Conservation (phyloP, 2,888 invertebrate species). For the Caenorhabditis virilis region DNA sequence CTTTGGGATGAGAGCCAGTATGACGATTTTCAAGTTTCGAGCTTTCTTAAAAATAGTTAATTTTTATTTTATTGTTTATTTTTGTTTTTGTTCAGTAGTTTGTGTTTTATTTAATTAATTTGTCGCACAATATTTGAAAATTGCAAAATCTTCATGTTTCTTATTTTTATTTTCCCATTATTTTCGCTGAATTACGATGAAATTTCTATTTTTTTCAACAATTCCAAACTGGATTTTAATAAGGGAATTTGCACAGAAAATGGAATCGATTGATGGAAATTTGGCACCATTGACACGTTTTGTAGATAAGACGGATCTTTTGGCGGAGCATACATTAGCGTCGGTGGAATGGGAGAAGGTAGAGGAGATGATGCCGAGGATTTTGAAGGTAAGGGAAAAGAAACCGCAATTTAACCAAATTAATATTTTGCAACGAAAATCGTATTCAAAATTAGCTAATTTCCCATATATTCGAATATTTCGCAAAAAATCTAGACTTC, state of each 20-base stretch:
- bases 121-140: background rate
- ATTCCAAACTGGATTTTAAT: background rate
- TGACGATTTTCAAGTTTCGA: conserved; percentile 52
- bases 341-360: conserved; percentile 25
- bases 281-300: conserved; percentile 12
- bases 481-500: background rate
- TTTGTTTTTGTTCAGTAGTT: background rate
- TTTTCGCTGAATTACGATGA: no score
- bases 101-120: conserved; percentile 1
- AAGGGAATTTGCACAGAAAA: background rate
- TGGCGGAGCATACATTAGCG: conserved; percentile 26
- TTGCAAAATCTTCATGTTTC: conserved; percentile 3
- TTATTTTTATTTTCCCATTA: background rate
- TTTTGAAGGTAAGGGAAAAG: conserved; percentile 21
- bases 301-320: conserved; percentile 22
- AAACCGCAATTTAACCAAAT: no score
- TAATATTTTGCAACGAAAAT: no score
- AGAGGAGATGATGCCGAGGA: conserved; percentile 24
- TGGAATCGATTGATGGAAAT: background rate
- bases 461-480: background rate
- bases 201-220: no score
- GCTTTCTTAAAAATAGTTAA: conserved; percentile 23
- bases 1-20: conserved; percentile 67
- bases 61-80: conserved; percentile 10
- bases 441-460: background rate